Evolutionary conservation across 2,888 invertebrate genomes (phyloP).

Genomic region (Geophilus truncorum): DNA sequence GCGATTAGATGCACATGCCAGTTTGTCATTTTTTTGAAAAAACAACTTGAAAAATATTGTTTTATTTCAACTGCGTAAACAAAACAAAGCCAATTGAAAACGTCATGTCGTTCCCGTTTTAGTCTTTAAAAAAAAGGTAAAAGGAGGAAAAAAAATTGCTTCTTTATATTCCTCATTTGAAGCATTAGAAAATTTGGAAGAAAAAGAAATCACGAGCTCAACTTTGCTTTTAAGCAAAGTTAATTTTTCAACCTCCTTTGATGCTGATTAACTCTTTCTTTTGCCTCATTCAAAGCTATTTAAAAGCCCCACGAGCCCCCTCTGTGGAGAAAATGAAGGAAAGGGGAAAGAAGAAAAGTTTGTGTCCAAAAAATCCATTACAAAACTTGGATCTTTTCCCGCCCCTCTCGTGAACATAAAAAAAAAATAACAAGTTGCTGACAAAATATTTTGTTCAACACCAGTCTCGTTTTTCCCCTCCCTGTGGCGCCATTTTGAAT

Average conservation of each 20-base stretch:
- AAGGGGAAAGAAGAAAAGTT: not conserved
- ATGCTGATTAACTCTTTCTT: not conserved
- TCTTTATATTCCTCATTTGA: not conserved
- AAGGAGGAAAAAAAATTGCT: not conserved
- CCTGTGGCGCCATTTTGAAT: conserved; percentile 11
- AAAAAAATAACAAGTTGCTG: conserved; percentile 15
- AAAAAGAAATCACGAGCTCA: not conserved
- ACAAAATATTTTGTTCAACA: conserved; percentile 9
- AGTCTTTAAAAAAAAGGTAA: too few species aligned
- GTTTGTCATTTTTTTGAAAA: too few species aligned
- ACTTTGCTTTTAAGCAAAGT: not conserved
- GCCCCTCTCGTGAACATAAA: not conserved
- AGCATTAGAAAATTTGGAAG: not conserved
- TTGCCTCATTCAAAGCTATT: not conserved
- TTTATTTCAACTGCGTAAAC: too few species aligned
- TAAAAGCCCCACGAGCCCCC: not conserved
- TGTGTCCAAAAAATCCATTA: not conserved
- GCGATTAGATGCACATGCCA: too few species aligned
- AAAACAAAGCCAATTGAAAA: too few species aligned
- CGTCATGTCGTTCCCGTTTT: too few species aligned
- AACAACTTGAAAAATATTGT: too few species aligned
- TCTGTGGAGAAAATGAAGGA: not conserved
- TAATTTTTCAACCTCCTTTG: not conserved
- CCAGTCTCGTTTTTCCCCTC: not conserved
- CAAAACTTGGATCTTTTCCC: not conserved